Conservation (phyloP, 92 coral and sea anemone genomes). For the Palythoa caribaeorum region DNA sequence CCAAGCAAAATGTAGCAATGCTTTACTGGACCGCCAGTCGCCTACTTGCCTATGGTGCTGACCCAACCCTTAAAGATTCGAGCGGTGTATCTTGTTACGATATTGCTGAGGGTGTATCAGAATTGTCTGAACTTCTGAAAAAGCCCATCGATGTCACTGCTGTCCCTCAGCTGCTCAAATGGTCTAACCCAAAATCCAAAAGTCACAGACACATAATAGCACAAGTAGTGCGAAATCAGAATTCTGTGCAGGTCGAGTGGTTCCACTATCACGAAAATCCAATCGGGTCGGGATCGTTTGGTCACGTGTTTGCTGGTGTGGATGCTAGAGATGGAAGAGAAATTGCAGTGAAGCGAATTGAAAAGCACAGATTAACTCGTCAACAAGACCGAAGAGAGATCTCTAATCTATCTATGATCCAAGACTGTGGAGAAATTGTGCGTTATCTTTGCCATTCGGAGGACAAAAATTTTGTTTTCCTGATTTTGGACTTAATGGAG, state of each 20-base stretch:
- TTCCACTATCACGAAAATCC: not conserved
- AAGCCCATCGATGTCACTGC: not conserved
- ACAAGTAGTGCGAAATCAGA: not conserved
- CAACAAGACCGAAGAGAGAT: no score
- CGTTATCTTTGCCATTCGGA: constrained; percentile 1
- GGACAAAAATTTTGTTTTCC: not conserved
- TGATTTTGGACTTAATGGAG: constrained; percentile 3
- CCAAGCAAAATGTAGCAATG: not conserved
- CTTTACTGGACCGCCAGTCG: not conserved
- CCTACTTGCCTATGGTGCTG: constrained; percentile 1
- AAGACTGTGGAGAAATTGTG: no score
- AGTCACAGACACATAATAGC: not conserved
- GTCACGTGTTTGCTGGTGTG: not conserved
- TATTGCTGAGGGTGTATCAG: not conserved
- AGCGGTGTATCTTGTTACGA: not conserved
- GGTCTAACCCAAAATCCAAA: constrained; percentile 1
- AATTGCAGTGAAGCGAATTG: not conserved
- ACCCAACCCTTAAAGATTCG: not conserved
- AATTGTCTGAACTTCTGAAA: not conserved
- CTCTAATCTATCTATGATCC: no score
- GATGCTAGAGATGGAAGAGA: no score
- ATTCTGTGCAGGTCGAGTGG: not conserved
- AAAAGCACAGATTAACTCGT: constrained; percentile 5
- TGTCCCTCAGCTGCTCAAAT: not conserved
- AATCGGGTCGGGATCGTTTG: not conserved